Base-by-base conservation (phyloP, 2,113 vertebrate species). In the Melanocharis versteri region DNA sequence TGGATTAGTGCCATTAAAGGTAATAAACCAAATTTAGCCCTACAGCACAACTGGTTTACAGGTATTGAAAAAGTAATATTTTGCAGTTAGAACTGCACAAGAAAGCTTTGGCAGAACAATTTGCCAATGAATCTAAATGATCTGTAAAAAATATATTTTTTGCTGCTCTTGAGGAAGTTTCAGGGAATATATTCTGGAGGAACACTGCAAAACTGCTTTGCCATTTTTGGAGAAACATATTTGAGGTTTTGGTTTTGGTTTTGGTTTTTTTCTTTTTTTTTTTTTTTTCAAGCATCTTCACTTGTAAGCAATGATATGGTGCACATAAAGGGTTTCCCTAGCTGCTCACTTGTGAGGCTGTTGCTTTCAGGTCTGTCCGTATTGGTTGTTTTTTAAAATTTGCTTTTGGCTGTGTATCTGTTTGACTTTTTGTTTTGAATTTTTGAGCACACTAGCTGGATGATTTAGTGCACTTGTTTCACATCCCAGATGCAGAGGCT, bases 161-260 rank as follows among this genome's bases (percentile, higher is more conserved):
- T 65, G 6, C 11, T 73, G 8, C 23, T 66, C 7, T 75, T 85
- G 21, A 12, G 1, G 2, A 65, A 61, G 3, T 70, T 84, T 70
- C 12, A 58, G 30, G 39, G 28, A 65, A 16, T 20, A 48, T 53
- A 6, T 54, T 80, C 56, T 42, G 48, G 7, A 78, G 20, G 18
- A 82, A 26, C 13, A 30, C 7, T 54, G 5, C 11, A 62, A 87
- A 87, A 78, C 2, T 37, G 5, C 15, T 73, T 80, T 45, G n/a
- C 45, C 10, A 45, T 53, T 68, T 72, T 15, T 77, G 13, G 19
- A 83, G 27, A 82, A 85, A 71, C 81, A 54, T 23, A 10, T 39
- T 57, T 50, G 9, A 13, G 7, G 0, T 48, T 83, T 54, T 19
- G 3, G 3, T 14, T 31, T 48, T 42, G 8, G 1, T 9, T 44